Evolutionary conservation across 2,113 vertebrate genomes (phyloP).

Genomic region (Oncorhynchus mykiss): DNA sequence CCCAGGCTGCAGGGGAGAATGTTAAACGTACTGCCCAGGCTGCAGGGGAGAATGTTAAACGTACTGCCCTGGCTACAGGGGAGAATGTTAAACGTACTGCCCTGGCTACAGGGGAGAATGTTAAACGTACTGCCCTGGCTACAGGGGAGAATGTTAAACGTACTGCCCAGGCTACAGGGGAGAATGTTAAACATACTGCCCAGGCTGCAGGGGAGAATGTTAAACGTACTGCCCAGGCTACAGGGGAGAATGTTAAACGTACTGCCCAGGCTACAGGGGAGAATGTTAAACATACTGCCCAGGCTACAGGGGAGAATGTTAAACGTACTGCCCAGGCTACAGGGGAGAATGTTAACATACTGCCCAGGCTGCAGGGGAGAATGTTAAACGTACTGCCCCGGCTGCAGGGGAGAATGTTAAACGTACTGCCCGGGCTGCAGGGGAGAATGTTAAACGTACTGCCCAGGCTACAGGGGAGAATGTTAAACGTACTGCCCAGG

Average conservation of each 20-base stretch:
- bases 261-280: neutral
- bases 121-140: neutral
- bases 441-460: no score
- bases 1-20: neutral
- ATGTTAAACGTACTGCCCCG: no score
- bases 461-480: neutral
- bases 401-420: no score
- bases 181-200: neutral
- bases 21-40: slow-evolving; percentile 6
- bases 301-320: no score
- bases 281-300: no score
- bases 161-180: slow-evolving; percentile 1
- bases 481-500: slow-evolving; percentile 2
- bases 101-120: neutral
- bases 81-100: neutral
- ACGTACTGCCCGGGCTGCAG: no score
- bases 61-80: slow-evolving; percentile 1
- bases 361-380: no score
- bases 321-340: no score
- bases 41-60: neutral
- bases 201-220: neutral
- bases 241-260: neutral
- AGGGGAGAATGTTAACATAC: no score
- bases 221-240: slow-evolving; percentile 5
- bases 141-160: neutral